Evolutionary conservation across 2,113 vertebrate species (phyloP).

Genomic region (Catharus fuscescens): DNA sequence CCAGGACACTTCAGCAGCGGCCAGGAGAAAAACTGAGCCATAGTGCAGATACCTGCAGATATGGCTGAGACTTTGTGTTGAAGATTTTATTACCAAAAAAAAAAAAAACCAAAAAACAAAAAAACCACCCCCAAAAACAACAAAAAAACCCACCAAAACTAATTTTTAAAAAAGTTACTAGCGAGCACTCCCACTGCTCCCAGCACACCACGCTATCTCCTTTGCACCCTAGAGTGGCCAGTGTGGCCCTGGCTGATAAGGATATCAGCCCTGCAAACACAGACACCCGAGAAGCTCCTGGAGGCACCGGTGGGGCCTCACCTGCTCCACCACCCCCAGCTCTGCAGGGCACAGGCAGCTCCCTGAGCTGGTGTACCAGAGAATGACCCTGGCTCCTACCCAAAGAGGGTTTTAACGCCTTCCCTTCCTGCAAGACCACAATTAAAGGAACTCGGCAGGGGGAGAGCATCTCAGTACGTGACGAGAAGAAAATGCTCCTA

Average conservation of each 20-base stretch:
- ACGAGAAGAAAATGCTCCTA: fast-evolving
- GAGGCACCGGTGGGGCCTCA: not conserved
- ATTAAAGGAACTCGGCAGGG: fast-evolving
- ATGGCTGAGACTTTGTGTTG: fast-evolving
- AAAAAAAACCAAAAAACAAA: too few relatives aligned
- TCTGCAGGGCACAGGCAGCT: not conserved
- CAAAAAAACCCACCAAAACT: not conserved
- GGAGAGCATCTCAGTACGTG: not conserved
- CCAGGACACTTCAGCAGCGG: not conserved
- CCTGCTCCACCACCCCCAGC: fast-evolving
- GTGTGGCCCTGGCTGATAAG: not conserved
- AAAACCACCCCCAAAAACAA: too few relatives aligned
- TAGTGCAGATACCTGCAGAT: not conserved
- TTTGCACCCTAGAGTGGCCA: not conserved
- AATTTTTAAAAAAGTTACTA: not conserved
- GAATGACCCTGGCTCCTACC: fast-evolving
- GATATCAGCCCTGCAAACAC: not conserved
- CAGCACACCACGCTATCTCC: fast-evolving
- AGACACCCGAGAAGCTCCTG: not conserved
- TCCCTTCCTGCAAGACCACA: not conserved
- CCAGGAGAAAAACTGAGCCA: not conserved
- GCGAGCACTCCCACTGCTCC: not conserved
- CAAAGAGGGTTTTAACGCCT: not conserved
- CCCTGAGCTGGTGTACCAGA: fast-evolving
- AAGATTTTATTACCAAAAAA: fast-evolving